Conservation (phyloP, 2,797 vertebrate species). For the Crocodylus rhombifer region DNA sequence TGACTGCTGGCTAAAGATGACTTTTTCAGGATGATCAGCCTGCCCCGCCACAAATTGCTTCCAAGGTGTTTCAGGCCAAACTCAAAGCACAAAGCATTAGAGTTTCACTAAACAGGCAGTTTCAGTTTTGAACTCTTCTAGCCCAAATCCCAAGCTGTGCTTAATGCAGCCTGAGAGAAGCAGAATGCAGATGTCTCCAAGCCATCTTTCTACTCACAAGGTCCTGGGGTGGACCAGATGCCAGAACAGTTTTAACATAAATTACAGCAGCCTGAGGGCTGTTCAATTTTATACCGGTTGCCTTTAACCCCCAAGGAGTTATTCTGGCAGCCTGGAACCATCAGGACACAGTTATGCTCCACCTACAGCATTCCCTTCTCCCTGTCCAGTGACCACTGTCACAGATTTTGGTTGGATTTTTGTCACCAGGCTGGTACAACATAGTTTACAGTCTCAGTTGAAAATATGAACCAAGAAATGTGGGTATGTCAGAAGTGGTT, state of each 20-base stretch:
- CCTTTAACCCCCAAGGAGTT: not conserved
- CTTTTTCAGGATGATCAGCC: not conserved
- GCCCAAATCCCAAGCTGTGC: not conserved
- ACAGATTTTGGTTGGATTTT: not conserved
- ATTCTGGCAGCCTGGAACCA: not conserved
- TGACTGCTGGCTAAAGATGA: rapidly evolving
- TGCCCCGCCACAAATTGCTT: rapidly evolving
- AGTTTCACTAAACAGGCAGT: not conserved
- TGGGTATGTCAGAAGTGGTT: not conserved
- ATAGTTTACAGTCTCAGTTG: not conserved
- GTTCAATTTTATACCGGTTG: not conserved
- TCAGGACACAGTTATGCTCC: not conserved
- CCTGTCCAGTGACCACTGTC: not conserved
- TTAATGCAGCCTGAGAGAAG: not conserved
- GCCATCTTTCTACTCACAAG: not conserved
- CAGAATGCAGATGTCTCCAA: not conserved
- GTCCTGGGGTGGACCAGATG: not conserved
- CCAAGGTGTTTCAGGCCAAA: not conserved
- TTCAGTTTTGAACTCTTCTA: not conserved
- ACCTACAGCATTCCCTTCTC: not conserved
- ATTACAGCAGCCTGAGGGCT: not conserved
- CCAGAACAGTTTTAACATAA: not conserved
- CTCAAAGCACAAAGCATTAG: rapidly evolving
- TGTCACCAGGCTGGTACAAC: not conserved
- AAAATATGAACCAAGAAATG: not conserved